Base-by-base conservation (phyloP, 2,888 invertebrate species). In the Hetaerina titia region DNA sequence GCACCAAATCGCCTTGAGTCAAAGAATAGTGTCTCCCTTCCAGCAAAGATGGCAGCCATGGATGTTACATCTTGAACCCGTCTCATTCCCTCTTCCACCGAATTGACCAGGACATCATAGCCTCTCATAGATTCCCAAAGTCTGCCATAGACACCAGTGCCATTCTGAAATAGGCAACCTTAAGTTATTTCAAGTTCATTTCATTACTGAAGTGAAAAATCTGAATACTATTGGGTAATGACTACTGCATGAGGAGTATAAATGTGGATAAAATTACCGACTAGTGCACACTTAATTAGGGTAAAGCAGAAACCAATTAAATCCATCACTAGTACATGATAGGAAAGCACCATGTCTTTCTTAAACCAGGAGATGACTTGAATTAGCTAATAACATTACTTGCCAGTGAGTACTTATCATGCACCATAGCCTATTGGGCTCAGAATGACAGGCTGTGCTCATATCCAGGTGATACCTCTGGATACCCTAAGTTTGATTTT, bases 1-100 rank as follows among this genome's bases (percentile, higher is more conserved):
- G 97, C 97, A 98, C 98, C 98, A 96, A 98, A 98, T 97, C 98
- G 97, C 96, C 98, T 98, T 94, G 98, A 98, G 96, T 98, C 98
- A 95, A 98, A 98, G 96, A 97, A 98, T 11, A 98, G 97, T 0
- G 98, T 98, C 96, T 98, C 98, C 90, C 98, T 96, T 2, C 98
- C 98, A 0, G 98, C 98, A 88, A 98, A 97, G 1, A 98, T 97
- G 6, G 98, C 98, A 8, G 98, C 97, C 95, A 97, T 97, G 94
- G 97, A 97, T 45, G 97, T 97, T 94, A 98, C 97, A 45, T 92
- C 92, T 95, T 97, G 97, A 2, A 98, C 98, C 89, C 98, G 96
- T 95, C 98, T 97, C 31, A 98, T 98, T 0, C 98, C 98, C 64
- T 97, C 97, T 96, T 98, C 98, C 0, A 98, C 97, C 17, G 98